Evolutionary conservation across 1,140 invertebrate genomes (phyloP).

Genomic region (Mya arenaria): DNA sequence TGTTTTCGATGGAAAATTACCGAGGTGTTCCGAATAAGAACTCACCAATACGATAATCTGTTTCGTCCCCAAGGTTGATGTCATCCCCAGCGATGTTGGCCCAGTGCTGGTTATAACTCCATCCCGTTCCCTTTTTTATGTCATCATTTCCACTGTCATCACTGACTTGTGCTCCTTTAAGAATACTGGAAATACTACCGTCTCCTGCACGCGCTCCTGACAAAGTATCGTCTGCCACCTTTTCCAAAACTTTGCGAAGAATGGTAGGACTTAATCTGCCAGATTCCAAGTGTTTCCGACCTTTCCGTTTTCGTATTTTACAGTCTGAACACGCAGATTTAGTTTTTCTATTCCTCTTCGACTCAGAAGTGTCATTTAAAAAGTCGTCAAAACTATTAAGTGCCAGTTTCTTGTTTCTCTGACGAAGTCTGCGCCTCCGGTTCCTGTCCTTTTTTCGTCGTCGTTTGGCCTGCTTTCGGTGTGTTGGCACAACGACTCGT

Average conservation of each 20-base stretch:
- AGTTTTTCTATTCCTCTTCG: slow-evolving; percentile 22
- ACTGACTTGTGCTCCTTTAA: not conserved
- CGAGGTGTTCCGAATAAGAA: no score
- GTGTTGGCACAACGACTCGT: slow-evolving; percentile 19
- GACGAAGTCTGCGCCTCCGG: slow-evolving; percentile 8
- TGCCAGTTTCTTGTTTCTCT: not conserved
- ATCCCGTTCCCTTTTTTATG: not conserved
- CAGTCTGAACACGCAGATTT: slow-evolving; percentile 36
- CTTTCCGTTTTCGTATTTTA: slow-evolving; percentile 53
- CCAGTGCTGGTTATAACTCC: slow-evolving; percentile 50
- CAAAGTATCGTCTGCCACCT: slow-evolving; percentile 50
- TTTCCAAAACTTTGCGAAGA: slow-evolving; percentile 51
- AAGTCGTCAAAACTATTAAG: slow-evolving; percentile 11
- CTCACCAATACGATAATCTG: slow-evolving; percentile 8
- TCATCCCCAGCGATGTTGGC: not conserved
- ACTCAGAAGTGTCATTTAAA: slow-evolving; percentile 26
- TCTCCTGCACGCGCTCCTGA: slow-evolving; percentile 44
- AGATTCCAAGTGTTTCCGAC: slow-evolving; percentile 6
- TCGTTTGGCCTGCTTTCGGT: slow-evolving; percentile 30
- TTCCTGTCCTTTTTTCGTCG: slow-evolving; percentile 34
- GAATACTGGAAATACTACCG: slow-evolving; percentile 39
- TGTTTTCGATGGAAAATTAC: no score
- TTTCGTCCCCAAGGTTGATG: slow-evolving; percentile 3
- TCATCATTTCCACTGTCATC: not conserved
- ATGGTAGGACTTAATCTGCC: slow-evolving; percentile 31